Evolutionary conservation across 1,140 invertebrate genomes (phyloP).

Genomic region (Drosophila lacteicornis): DNA sequence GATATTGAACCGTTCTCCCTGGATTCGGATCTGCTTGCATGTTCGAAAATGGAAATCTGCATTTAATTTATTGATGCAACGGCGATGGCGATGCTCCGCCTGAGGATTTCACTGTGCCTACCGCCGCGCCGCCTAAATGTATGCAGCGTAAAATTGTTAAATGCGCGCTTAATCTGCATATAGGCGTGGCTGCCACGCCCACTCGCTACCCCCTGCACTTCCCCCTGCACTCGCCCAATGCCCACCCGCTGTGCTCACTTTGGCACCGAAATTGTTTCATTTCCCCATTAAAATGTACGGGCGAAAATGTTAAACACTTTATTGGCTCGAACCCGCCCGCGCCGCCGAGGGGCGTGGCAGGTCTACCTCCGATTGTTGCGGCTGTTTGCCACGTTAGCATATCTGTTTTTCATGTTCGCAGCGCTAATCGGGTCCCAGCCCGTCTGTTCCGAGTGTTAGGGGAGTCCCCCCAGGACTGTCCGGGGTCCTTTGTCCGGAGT

Average conservation of each 20-base stretch:
- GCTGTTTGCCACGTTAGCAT: slow-evolving; percentile 78
- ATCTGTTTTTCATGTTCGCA: slow-evolving; percentile 79
- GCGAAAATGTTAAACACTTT: slow-evolving; percentile 77
- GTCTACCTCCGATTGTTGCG: slow-evolving; percentile 60
- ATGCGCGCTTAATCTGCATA: slow-evolving; percentile 80
- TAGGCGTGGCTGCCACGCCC: slow-evolving; percentile 50
- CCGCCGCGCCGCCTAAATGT: slow-evolving; percentile 66
- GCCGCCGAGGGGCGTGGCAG: slow-evolving; percentile 17
- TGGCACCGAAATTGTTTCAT: slow-evolving; percentile 72
- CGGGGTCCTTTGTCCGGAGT: background rate
- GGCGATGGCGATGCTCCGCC: slow-evolving; percentile 30
- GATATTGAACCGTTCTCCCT: slow-evolving; percentile 52
- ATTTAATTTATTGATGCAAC: slow-evolving; percentile 82
- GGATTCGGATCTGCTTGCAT: slow-evolving; percentile 19
- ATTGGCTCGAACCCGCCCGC: slow-evolving; percentile 62
- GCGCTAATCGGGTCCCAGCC: slow-evolving; percentile 59
- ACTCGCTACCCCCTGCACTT: background rate
- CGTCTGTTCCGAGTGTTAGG: slow-evolving; percentile 22
- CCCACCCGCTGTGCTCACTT: slow-evolving; percentile 15
- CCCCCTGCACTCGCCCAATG: background rate
- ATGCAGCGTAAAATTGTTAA: slow-evolving; percentile 82
- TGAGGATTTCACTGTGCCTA: slow-evolving; percentile 52
- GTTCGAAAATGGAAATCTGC: slow-evolving; percentile 77
- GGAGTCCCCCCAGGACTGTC: background rate
- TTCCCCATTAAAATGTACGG: slow-evolving; percentile 79